Conservation (phyloP, 2,113 vertebrate species). For the Nannospalax galili region DNA sequence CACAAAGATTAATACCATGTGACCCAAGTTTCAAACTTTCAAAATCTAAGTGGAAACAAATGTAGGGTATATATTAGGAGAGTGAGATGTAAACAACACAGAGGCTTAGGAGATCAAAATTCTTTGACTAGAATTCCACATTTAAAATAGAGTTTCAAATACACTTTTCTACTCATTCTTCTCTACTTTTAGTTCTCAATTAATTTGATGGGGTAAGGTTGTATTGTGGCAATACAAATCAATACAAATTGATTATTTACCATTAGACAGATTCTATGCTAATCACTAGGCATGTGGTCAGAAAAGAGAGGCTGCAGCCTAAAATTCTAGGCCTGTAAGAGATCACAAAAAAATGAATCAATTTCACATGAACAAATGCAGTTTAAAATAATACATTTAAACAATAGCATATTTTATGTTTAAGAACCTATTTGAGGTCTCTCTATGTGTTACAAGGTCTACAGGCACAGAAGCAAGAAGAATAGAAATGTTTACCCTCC, state of each 20-base stretch:
- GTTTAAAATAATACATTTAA: neutral
- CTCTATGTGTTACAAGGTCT: neutral
- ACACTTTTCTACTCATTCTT: neutral
- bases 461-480: neutral
- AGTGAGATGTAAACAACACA: neutral
- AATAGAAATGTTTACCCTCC: neutral
- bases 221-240: slow-evolving; percentile 16
- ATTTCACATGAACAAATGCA: neutral
- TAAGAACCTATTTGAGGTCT: neutral
- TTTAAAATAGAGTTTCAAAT: neutral
- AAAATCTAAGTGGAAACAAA: slow-evolving; percentile 34
- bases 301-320: neutral
- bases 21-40: neutral
- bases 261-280: slow-evolving; percentile 15
- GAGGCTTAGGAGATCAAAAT: neutral
- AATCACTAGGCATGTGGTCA: neutral
- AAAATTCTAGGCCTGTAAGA: neutral
- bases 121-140: neutral
- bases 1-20: neutral
- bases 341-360: neutral
- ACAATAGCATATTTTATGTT: neutral
- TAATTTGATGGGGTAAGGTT: slow-evolving; percentile 42
- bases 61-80: neutral
- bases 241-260: slow-evolving; percentile 28
- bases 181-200: slow-evolving; percentile 41